Conservation (phyloP, 2,888 invertebrate genomes). For the Aleiodes alternator region DNA sequence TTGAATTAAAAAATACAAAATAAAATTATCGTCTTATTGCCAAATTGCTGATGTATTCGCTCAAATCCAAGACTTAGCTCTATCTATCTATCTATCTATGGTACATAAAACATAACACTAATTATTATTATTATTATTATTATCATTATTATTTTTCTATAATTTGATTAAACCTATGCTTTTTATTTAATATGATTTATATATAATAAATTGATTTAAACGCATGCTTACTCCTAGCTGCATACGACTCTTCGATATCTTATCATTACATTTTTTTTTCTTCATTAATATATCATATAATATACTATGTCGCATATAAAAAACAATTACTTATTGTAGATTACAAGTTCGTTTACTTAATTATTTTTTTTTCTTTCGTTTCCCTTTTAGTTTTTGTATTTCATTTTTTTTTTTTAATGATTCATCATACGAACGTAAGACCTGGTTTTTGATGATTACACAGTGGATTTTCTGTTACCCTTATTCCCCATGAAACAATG, state of each 20-base stretch:
- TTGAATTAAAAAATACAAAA: slow-evolving; percentile 9
- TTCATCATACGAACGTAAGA: slow-evolving; percentile 65
- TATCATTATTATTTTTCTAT: slow-evolving; percentile 57
- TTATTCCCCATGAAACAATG: slow-evolving; percentile 35
- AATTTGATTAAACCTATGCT: slow-evolving; percentile 63
- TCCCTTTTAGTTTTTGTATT: slow-evolving; percentile 51
- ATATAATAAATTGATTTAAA: slow-evolving; percentile 66
- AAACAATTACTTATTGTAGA: slow-evolving; percentile 73
- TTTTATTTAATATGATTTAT: slow-evolving; percentile 58
- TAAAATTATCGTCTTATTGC: slow-evolving; percentile 50
- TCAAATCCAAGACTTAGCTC: slow-evolving; percentile 61
- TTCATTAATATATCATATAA: slow-evolving; percentile 69
- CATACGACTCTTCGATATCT: slow-evolving; percentile 61
- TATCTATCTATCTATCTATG: slow-evolving; percentile 67
- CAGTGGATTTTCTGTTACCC: background rate
- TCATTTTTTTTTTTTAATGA: slow-evolving; percentile 59
- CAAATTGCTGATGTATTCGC: slow-evolving; percentile 66
- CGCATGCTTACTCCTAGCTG: slow-evolving; percentile 68
- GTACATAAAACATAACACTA: slow-evolving; percentile 71
- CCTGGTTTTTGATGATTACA: slow-evolving; percentile 50
- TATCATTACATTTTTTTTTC: slow-evolving; percentile 42
- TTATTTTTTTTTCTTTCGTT: slow-evolving; percentile 57
- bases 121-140: slow-evolving; percentile 63
- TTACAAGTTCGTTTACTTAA: slow-evolving; percentile 71
- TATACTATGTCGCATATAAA: slow-evolving; percentile 74